A percentile compares a stretch with the other conserved stretches of the same genome.
Conservation (phyloP, 2,797 vertebrate genomes). For the Typhlichthys subterraneus region DNA sequence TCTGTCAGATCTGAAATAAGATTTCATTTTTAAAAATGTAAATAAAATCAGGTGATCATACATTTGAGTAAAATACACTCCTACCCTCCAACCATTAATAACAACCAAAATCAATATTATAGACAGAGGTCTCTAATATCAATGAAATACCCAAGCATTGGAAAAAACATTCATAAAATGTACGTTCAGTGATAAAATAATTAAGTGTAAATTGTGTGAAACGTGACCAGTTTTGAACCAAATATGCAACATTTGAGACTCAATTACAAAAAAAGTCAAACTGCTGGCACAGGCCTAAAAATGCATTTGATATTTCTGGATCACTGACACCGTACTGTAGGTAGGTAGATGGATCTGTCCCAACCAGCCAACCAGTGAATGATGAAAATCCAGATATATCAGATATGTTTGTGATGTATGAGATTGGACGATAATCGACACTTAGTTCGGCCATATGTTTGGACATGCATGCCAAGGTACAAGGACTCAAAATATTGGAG, state of each 20-base stretch:
- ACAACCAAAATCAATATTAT: too few relatives aligned
- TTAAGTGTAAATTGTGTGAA: conserved; percentile 23
- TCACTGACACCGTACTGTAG: conserved; percentile 63
- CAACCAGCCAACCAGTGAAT: conserved; percentile 61
- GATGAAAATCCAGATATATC: conserved; percentile 76
- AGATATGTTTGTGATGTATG: conserved; percentile 75
- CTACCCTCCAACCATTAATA: too few relatives aligned
- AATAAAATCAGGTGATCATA: too few relatives aligned
- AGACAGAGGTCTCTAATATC: too few relatives aligned
- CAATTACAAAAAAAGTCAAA: conserved; percentile 72
- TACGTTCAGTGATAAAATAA: conserved; percentile 5
- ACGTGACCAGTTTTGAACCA: conserved; percentile 17
- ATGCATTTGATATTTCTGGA: conserved; percentile 71
- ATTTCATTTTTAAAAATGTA: too few relatives aligned
- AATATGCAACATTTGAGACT: conserved; percentile 49
- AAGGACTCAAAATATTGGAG: conserved; percentile 68
- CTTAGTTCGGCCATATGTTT: conserved; percentile 79
- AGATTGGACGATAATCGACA: conserved; percentile 75
- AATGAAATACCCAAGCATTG: background rate
- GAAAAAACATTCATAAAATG: background rate
- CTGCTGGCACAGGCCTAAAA: conserved; percentile 57
- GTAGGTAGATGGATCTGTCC: conserved; percentile 66
- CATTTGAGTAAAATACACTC: too few relatives aligned
- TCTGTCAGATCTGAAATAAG: too few relatives aligned
- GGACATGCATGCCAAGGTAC: conserved; percentile 76